Evolutionary conservation across 2,888 invertebrate genomes (phyloP), one percentile per base, ranked within the genome.

Genomic region (Abrostola tripartita): DNA sequence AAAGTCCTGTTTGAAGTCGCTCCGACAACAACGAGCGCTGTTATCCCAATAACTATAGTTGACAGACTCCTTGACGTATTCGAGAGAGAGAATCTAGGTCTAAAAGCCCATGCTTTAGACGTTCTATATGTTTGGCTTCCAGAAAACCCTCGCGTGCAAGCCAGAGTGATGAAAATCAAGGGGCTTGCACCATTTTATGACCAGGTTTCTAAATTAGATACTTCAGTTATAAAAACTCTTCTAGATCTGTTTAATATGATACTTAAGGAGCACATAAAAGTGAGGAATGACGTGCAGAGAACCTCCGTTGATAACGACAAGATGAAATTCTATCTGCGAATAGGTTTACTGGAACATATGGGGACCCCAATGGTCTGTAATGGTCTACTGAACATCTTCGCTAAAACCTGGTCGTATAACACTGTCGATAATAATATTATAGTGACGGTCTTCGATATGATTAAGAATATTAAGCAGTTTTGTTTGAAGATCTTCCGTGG

Each of bases 101-200:
- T 90, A 0, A 93, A 93, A 75, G 84, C 86, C 0, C 83, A 86
- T 14, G 84, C 85, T 0, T 58, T 93, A 41, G 90, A 93, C 47
- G 78, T 93, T 0, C 61, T 94, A 1, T 66, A 76, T 37, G 37
- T 76, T 12, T 93, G 92, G 93, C 67, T 94, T 11, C 93, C 92
- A 1, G 84, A 84, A 0, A 92, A 90, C 38, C 92, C 92, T 0
- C 83, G 74, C 47, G 74, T 89, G 0, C 94, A 94, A 79, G 84
- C 88, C 0, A 81, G 90, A 24, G 86, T 93, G 0, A 92, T 93
- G 90, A 90, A 89, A 71, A 37, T 86, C 0, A 91, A 88, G 80
- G 93, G 93, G 0, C 61, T 94, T 0, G 87, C 89, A 50, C 86
- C 89, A 0, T 93, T 94, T 66, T 93, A 93, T 58, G 44, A 85